These are phyloP conservation scores for Harpalus rufipes DNA, from an alignment of 2,888 invertebrate genomes.

Conservation along the genomic window DNA sequence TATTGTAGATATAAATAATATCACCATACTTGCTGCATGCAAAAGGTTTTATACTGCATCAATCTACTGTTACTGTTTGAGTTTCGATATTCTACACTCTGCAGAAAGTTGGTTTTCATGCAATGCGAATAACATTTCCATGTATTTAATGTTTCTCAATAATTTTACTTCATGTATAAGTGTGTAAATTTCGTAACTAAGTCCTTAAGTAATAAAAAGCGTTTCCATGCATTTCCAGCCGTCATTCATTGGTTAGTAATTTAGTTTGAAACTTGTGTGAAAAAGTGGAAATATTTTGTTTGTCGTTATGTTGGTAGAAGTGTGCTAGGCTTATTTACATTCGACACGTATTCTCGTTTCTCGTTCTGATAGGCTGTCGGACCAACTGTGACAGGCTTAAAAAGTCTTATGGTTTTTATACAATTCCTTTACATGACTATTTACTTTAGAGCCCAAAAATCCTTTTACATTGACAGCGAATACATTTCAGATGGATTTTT, in stretches of 20 bases:
- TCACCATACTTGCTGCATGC: no score
- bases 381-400: conserved; percentile 59
- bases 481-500: conserved; percentile 63
- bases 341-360: conserved; percentile 63
- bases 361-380: conserved; percentile 41
- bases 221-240: neutral
- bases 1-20: no score
- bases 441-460: conserved; percentile 60
- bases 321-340: conserved; percentile 55
- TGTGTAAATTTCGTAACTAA: neutral
- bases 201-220: neutral
- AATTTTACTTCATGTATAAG: neutral
- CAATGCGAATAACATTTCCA: no score
- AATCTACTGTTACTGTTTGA: no score
- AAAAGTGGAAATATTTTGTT: conserved; percentile 29
- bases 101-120: no score
- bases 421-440: conserved; percentile 66
- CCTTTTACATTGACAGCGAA: conserved; percentile 63
- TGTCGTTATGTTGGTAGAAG: conserved; percentile 23
- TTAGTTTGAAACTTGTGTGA: conserved; percentile 10
- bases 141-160: neutral
- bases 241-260: conserved; percentile 26
- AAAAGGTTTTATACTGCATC: no score
- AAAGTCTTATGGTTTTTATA: conserved; percentile 65
- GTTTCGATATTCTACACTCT: no score